Conservation (phyloP, 2,113 vertebrate genomes). For the Seriola dumerili region DNA sequence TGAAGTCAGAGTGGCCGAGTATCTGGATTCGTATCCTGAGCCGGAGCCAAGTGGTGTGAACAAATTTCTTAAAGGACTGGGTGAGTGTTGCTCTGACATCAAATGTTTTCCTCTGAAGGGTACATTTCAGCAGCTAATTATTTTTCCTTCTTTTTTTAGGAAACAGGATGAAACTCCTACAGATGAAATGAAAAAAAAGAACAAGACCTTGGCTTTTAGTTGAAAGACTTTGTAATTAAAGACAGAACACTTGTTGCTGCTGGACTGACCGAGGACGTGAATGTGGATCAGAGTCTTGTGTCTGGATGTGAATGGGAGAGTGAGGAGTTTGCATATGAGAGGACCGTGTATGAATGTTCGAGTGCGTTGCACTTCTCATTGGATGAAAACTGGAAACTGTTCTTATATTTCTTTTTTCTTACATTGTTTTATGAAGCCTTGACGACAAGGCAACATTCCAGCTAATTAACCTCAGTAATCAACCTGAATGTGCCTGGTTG, state of each 20-base stretch:
- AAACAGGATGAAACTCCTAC: conserved; percentile 86
- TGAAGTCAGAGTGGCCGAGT: conserved; percentile 91
- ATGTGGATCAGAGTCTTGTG: conserved; percentile 16
- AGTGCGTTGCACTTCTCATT: conserved; percentile 37
- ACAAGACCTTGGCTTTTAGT: neutral
- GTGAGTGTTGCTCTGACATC: conserved; percentile 79
- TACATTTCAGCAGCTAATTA: conserved; percentile 7
- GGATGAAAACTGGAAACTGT: conserved; percentile 67
- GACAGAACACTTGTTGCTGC: conserved; percentile 40
- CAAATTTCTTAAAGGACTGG: conserved; percentile 94
- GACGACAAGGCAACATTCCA: conserved; percentile 33
- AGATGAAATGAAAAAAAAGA: conserved; percentile 80
- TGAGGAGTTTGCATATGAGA: conserved; percentile 2
- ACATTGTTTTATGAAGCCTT: conserved; percentile 14
- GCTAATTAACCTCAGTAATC: conserved; percentile 36
- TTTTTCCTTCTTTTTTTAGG: conserved; percentile 65
- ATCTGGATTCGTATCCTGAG: conserved; percentile 91
- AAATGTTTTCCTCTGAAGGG: neutral
- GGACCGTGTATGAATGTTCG: conserved; percentile 3
- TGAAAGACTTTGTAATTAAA: conserved; percentile 31
- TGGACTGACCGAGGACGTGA: conserved; percentile 32
- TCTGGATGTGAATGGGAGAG: neutral
- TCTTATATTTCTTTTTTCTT: neutral
- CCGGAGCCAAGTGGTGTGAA: conserved; percentile 91
- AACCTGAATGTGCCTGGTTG: conserved; percentile 24